These are phyloP conservation scores for Sterna hirundo DNA, from an alignment of 2,113 vertebrate genomes.

Conservation along the genomic window DNA sequence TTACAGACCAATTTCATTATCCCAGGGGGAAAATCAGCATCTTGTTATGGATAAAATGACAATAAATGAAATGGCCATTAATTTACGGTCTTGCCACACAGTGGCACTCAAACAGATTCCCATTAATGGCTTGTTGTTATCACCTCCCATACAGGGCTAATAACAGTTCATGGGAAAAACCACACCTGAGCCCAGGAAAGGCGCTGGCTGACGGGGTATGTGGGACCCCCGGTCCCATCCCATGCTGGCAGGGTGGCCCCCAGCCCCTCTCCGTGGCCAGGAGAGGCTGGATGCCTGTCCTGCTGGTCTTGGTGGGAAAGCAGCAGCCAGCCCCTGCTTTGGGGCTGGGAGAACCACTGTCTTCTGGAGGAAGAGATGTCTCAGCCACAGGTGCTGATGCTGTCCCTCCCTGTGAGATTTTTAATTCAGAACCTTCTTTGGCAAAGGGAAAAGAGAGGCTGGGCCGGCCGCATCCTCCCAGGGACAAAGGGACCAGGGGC, in stretches of 20 bases:
- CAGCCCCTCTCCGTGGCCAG: accelerated
- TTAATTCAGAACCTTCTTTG: background rate
- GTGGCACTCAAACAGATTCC: constrained; percentile 55
- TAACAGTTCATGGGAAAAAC: background rate
- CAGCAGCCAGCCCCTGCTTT: background rate
- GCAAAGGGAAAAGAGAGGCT: background rate
- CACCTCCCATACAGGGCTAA: constrained; percentile 30
- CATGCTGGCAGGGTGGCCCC: too few relatives aligned
- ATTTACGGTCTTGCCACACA: constrained; percentile 31
- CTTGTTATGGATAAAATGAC: constrained; percentile 60
- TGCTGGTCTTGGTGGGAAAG: background rate
- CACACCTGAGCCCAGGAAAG: background rate
- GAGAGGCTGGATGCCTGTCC: background rate
- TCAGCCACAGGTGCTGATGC: background rate
- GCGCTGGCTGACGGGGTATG: background rate
- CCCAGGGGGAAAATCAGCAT: constrained; percentile 55
- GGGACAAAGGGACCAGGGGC: background rate
- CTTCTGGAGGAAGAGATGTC: background rate
- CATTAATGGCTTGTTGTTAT: constrained; percentile 19
- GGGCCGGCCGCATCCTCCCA: background rate
- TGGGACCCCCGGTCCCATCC: background rate
- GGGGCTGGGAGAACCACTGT: background rate
- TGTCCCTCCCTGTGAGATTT: accelerated
- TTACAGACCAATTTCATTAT: constrained; percentile 58
- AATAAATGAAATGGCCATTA: constrained; percentile 56